A percentile compares a stretch with the other conserved stretches of the same genome.
Evolutionary conservation across 2,113 vertebrate species (phyloP).

Genomic region (Myiagra hebetior): DNA sequence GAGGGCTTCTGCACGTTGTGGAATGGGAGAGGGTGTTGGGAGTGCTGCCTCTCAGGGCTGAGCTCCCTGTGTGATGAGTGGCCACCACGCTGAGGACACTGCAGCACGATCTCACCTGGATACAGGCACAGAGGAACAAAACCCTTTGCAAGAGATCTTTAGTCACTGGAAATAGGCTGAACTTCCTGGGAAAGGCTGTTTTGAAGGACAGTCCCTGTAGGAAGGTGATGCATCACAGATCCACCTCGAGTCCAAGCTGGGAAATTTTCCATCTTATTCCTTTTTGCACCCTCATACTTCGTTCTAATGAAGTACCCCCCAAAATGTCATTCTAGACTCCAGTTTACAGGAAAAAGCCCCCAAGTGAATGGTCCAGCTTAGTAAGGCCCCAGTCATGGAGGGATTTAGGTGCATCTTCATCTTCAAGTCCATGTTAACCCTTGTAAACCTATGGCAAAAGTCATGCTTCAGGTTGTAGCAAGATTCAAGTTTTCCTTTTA

Average conservation of each 20-base stretch:
- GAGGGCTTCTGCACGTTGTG: not conserved
- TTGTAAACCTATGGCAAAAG: not conserved
- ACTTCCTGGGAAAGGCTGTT: not conserved
- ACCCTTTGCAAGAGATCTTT: not conserved
- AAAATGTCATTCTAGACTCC: not conserved
- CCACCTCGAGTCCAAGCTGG: not conserved
- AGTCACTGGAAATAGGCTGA: not conserved
- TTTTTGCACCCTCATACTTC: not conserved
- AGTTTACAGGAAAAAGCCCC: not conserved
- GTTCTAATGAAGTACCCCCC: not conserved
- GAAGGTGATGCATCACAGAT: not conserved
- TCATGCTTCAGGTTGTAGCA: not conserved
- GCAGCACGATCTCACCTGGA: not conserved
- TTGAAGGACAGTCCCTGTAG: not conserved
- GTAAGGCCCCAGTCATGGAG: not conserved
- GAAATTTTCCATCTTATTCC: not conserved
- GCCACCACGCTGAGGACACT: not conserved
- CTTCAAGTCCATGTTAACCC: not conserved
- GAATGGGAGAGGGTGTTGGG: not conserved
- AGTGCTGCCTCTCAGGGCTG: not conserved
- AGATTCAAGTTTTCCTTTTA: not conserved
- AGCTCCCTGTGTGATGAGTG: not conserved
- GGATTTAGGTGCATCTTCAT: not conserved
- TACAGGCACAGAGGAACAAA: not conserved
- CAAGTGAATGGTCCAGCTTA: not conserved